phyloP scores from a whole-genome alignment of 2,797 vertebrate genomes.

The Nannoperca australis region DNA sequence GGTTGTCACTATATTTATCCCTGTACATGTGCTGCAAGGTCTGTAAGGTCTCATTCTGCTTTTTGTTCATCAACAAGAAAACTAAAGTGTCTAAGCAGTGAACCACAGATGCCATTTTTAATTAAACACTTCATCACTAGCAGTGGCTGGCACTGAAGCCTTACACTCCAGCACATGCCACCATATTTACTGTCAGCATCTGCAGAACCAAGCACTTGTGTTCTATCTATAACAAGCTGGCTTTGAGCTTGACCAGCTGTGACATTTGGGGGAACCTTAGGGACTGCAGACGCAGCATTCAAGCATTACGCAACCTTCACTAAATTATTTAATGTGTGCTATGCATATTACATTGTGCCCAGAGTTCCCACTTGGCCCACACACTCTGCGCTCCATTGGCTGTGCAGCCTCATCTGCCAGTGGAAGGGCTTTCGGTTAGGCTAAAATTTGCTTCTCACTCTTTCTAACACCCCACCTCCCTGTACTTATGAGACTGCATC shows the following conservation, averaged over 20 bases:
- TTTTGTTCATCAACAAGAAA: conserved; percentile 20
- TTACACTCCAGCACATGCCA: conserved; percentile 14
- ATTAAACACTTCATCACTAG: conserved; percentile 13
- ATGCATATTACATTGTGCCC: conserved; percentile 71
- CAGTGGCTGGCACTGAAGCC: conserved; percentile 8
- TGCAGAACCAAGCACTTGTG: conserved; percentile 35
- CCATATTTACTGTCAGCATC: conserved; percentile 43
- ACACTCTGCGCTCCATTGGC: conserved; percentile 42
- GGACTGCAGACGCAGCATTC: conserved; percentile 58
- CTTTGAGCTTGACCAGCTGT: conserved; percentile 73
- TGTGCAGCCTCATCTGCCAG: conserved; percentile 32
- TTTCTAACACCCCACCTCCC: not conserved
- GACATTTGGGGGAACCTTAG: conserved; percentile 65
- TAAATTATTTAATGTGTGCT: conserved; percentile 73
- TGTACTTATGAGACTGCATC: not conserved
- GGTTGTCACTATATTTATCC: not conserved
- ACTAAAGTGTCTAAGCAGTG: not conserved
- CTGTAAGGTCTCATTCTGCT: not conserved
- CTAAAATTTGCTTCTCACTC: conserved; percentile 10
- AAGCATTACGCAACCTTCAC: conserved; percentile 62
- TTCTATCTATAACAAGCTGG: conserved; percentile 59
- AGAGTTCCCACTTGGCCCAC: conserved; percentile 49
- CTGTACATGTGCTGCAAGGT: not conserved
- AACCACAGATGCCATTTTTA: conserved; percentile 42
- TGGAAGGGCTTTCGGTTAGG: conserved; percentile 21